Conservation (phyloP, 2,797 vertebrate genomes). For the Netta rufina region DNA sequence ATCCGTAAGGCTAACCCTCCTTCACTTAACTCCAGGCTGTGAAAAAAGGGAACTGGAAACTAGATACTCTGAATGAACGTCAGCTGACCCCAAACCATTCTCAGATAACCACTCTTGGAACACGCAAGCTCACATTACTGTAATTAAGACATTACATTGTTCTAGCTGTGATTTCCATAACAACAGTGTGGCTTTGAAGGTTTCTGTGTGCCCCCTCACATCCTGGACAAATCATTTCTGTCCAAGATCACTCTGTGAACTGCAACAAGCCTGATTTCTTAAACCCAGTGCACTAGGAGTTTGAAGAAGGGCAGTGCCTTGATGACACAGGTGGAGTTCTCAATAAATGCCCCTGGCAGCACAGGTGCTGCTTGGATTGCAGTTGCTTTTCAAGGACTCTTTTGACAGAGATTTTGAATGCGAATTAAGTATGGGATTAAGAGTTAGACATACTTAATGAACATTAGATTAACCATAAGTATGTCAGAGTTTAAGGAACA, state of each 20-base stretch:
- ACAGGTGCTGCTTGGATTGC: not conserved
- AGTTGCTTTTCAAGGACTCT: not conserved
- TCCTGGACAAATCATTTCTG: not conserved
- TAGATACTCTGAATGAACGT: conserved; percentile 3
- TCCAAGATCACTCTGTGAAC: not conserved
- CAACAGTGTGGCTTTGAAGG: not conserved
- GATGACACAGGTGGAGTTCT: not conserved
- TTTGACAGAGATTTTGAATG: not conserved
- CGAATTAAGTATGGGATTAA: not conserved
- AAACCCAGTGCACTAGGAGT: not conserved
- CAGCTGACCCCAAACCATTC: conserved; percentile 28
- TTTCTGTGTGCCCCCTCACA: not conserved
- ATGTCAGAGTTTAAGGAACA: not conserved
- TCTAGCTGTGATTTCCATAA: not conserved
- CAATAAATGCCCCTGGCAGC: not conserved
- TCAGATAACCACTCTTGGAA: conserved; percentile 27
- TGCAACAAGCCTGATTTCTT: not conserved
- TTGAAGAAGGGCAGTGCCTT: not conserved
- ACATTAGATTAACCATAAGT: not conserved
- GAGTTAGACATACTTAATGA: not conserved
- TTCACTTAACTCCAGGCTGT: not conserved
- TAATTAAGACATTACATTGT: conserved; percentile 12
- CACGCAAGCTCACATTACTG: not conserved
- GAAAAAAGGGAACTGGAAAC: not conserved
- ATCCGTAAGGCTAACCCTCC: not conserved